Percentiles rank a stretch among this genome's conserved stretches.
phyloP scores from a whole-genome alignment of 2,888 invertebrate species.

The Crematogaster levior region DNA sequence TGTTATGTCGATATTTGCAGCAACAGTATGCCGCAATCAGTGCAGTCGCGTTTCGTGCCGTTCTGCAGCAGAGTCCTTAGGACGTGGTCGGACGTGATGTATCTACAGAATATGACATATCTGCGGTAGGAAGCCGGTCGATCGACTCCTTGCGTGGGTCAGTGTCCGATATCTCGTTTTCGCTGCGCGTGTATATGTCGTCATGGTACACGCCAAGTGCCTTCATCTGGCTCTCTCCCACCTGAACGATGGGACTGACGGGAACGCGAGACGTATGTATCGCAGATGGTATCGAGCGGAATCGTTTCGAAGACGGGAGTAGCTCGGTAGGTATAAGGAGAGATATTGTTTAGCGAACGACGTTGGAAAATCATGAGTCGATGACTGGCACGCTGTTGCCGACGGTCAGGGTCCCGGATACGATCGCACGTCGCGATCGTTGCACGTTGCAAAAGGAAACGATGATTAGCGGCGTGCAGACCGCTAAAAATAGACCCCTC shows the following conservation, averaged over 20 bases:
- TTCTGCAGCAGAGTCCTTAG: neutral
- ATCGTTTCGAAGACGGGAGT: constrained; percentile 65
- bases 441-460: constrained; percentile 26
- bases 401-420: constrained; percentile 56
- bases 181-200: constrained; percentile 62
- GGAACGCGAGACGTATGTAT: constrained; percentile 57
- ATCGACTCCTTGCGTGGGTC: constrained; percentile 70
- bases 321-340: constrained; percentile 53
- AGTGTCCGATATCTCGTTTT: constrained; percentile 76
- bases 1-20: neutral
- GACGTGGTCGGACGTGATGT: neutral
- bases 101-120: constrained; percentile 64
- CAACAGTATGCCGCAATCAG: neutral
- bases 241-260: constrained; percentile 14
- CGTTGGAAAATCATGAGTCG: constrained; percentile 60
- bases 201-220: constrained; percentile 61
- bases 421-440: constrained; percentile 38
- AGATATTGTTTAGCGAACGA: constrained; percentile 64
- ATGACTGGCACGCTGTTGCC: constrained; percentile 59
- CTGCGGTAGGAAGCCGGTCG: constrained; percentile 57
- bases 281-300: constrained; percentile 70
- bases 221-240: constrained; percentile 43
- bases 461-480: constrained; percentile 30
- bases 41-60: neutral
- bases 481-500: constrained; percentile 34